Conservation (phyloP, 2,888 invertebrate genomes). For the Rhagonycha lutea region DNA sequence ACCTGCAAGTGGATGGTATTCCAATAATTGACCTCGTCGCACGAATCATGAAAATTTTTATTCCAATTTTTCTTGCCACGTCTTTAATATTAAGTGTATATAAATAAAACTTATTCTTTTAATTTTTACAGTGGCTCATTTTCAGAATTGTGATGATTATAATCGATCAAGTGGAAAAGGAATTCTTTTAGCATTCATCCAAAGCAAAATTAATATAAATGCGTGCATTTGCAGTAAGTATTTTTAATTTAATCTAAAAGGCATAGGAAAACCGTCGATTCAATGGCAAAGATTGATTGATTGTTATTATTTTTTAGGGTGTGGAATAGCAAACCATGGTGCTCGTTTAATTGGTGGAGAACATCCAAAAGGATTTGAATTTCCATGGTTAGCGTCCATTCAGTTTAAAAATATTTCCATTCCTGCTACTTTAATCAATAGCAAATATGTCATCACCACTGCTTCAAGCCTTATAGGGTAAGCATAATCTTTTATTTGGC, state of each 20-base stretch:
- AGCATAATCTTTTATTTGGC: slow-evolving; percentile 3
- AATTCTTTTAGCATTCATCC: background rate
- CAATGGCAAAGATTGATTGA: no score
- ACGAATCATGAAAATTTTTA: background rate
- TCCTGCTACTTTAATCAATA: slow-evolving; percentile 61
- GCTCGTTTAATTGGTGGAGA: slow-evolving; percentile 58
- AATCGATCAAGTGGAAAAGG: background rate
- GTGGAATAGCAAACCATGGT: slow-evolving; percentile 57
- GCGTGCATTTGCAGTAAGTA: background rate
- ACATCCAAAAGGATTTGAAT: slow-evolving; percentile 57
- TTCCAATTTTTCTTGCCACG: background rate
- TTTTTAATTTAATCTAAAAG: no score
- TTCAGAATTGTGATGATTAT: background rate
- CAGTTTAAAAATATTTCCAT: slow-evolving; percentile 52
- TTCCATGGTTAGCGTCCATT: slow-evolving; percentile 61
- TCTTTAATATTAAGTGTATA: background rate
- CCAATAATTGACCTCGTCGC: background rate
- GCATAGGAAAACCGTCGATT: no score
- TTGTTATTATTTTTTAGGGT: slow-evolving; percentile 45
- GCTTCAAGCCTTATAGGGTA: slow-evolving; percentile 60
- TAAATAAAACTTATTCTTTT: rapidly evolving
- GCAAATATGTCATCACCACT: slow-evolving; percentile 62
- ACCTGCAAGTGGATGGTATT: background rate
- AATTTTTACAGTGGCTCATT: background rate
- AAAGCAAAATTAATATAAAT: background rate